Evolutionary conservation across 35 echinoderm and acorn worm genomes (phyloP), one percentile per base, ranked within the genome.

Genomic region (Ptychodera flava): DNA sequence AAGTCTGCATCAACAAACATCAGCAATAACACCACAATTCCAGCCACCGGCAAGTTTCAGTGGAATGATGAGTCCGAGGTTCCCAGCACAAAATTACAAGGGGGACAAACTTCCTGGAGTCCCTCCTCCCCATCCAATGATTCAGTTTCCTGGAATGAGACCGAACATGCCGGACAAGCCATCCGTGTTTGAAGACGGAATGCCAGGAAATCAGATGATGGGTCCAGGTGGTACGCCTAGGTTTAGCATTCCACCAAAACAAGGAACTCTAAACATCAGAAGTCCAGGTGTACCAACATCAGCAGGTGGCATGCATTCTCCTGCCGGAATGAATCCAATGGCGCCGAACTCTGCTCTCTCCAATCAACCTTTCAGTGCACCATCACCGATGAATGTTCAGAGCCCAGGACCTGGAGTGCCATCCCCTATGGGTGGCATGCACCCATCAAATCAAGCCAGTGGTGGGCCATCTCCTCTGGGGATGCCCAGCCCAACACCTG

Each of bases 1-100:
- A 38, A 88, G 88, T 36, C 80, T 91, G 77, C 95, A 97, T 30
- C 93, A 92, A 31, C 90, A 86, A 64, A 35, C 36, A 90, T 30
- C 84, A 94, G 30, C 82, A 83, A 36, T 37, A 37, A 1, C 76
- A 16, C 31, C 34, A 30, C 37, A 14, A 33, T 32, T 16, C 82
- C 12, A 28, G n/a, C 32, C 82, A 36, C 34, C 34, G 1, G 37
- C 33, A 83, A 22, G 31, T 36, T 36, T 12, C 82, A 83, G 80
- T 82, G 34, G 82, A 83, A 36, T 36, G 37, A 28, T 37, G 35
- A 28, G 82, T 83, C 37, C 32, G 37, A 83, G 82, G 37, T 28
- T 1, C 30, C 45, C 45, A 64, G 45, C 6, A 12, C 45, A 64
- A 22, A 64, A 64, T 22, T 64, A 12, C 45, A 64, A 64, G 45